These are phyloP conservation scores for Sycobia sp. DNA, from an alignment of 1,140 invertebrate genomes.

Conservation along the genomic window DNA sequence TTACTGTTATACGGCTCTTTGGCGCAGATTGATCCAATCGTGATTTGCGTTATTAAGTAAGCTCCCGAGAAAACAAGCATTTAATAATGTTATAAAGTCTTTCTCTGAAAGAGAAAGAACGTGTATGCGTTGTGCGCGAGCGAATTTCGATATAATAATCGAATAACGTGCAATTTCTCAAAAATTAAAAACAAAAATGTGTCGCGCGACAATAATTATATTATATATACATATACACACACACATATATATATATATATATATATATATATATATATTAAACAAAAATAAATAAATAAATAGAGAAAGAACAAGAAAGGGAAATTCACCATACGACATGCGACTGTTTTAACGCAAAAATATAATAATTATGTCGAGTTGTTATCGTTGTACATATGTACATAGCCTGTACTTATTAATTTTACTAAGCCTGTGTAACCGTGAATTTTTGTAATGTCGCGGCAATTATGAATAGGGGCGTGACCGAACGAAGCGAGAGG, in stretches of 20 bases:
- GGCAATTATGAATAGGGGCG: slow-evolving; percentile 15
- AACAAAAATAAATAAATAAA: too few relatives aligned
- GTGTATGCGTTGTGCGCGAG: background rate
- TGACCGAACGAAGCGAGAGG: slow-evolving; percentile 22
- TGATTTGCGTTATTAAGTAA: background rate
- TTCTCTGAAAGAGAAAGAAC: background rate
- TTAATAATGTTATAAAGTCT: background rate
- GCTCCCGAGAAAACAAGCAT: background rate
- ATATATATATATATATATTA: too few relatives aligned
- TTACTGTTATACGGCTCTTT: slow-evolving; percentile 20
- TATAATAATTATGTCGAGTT: slow-evolving; percentile 45
- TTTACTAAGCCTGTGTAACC: slow-evolving; percentile 55
- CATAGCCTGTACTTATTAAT: slow-evolving; percentile 63
- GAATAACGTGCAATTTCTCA: slow-evolving; percentile 21
- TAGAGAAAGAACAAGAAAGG: background rate
- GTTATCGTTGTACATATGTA: slow-evolving; percentile 63
- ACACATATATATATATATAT: too few relatives aligned
- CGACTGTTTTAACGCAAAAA: slow-evolving; percentile 44
- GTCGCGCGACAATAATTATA: slow-evolving; percentile 31
- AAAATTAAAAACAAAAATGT: too few relatives aligned
- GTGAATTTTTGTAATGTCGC: slow-evolving; percentile 23
- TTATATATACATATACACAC: too few relatives aligned
- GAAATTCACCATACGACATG: slow-evolving; percentile 29
- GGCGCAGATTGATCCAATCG: background rate
- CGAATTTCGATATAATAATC: slow-evolving; percentile 22